Evolutionary conservation across 2,888 invertebrate species (phyloP).

Genomic region (Holacanthella duospinosa): DNA sequence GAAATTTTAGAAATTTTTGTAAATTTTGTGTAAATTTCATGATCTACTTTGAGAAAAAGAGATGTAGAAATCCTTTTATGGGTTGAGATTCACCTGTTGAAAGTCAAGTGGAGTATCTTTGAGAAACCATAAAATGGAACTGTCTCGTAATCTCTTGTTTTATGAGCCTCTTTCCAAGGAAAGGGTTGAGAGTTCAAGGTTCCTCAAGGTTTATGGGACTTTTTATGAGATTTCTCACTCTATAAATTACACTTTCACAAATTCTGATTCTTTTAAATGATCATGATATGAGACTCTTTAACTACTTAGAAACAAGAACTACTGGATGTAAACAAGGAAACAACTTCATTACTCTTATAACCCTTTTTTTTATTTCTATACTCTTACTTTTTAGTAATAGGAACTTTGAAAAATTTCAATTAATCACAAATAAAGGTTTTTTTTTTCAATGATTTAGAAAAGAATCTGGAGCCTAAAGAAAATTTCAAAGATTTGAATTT

Average conservation of each 20-base stretch:
- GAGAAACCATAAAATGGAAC: neutral
- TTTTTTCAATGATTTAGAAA: neutral
- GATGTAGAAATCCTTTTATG: neutral
- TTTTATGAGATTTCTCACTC: conserved; percentile 6
- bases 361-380: neutral
- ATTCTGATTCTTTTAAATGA: neutral
- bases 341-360: no score
- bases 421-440: neutral
- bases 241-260: neutral
- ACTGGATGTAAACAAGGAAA: no score
- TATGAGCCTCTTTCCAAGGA: neutral
- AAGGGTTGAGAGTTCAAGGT: conserved; percentile 10
- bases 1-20: no score
- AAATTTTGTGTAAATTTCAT: no score
- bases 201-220: conserved; percentile 14
- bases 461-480: no score
- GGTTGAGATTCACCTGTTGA: neutral
- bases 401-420: no score
- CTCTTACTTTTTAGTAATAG: neutral
- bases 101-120: neutral
- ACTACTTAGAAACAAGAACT: no score
- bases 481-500: no score
- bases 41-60: neutral
- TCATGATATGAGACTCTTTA: no score
- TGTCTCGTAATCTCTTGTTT: conserved; percentile 1